Percentiles rank a stretch among this genome's conserved stretches.
phyloP scores from a whole-genome alignment of 2,888 invertebrate species.

The Eledona agricola region DNA sequence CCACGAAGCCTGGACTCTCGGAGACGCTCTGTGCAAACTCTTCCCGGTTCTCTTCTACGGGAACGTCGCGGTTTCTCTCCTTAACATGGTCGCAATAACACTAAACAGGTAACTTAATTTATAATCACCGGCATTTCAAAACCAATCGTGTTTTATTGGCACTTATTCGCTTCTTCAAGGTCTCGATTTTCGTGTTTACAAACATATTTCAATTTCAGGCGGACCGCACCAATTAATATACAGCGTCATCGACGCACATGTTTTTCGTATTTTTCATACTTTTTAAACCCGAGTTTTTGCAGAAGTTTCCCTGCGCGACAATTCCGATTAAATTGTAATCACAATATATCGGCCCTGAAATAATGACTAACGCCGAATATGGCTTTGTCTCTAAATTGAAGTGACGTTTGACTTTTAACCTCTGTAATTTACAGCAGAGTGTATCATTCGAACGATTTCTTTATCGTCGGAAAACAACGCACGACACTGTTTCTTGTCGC shows the following conservation, averaged over 20 bases:
- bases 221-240: too few relatives aligned
- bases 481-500: neutral
- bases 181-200: too few relatives aligned
- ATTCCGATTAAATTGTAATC: too few relatives aligned
- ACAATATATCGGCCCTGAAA: constrained; percentile 4
- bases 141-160: constrained; percentile 14
- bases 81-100: constrained; percentile 91
- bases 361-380: constrained; percentile 19
- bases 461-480: constrained; percentile 14
- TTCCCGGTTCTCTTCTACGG: constrained; percentile 91
- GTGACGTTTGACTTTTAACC: constrained; percentile 45
- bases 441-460: constrained; percentile 23
- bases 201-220: too few relatives aligned
- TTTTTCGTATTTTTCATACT: too few relatives aligned
- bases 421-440: constrained; percentile 40
- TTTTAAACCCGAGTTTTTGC: constrained; percentile 5
- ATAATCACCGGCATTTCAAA: constrained; percentile 12
- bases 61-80: constrained; percentile 85
- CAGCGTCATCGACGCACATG: too few relatives aligned
- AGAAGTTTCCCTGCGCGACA: constrained; percentile 8
- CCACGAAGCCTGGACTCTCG: constrained; percentile 82
- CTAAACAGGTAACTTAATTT: constrained; percentile 75
- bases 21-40: constrained; percentile 79
- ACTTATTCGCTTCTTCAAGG: constrained; percentile 24
- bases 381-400: constrained; percentile 37